Evolutionary conservation across 2,888 invertebrate species (phyloP).

Genomic region (Anorthoa munda): DNA sequence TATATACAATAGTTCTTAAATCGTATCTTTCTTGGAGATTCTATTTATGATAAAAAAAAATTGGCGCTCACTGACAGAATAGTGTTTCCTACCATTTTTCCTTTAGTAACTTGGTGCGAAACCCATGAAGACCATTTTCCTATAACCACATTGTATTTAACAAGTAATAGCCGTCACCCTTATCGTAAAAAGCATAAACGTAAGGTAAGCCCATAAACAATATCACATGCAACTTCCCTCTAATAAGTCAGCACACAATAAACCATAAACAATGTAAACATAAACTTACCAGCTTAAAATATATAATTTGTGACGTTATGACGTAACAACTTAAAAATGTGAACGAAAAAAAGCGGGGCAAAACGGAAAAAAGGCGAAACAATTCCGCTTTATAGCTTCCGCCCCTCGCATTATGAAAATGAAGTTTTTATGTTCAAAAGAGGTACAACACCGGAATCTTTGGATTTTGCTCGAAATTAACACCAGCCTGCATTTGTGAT

Average conservation of each 20-base stretch:
- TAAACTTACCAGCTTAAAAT: conserved; percentile 62
- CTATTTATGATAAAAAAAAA: too few species aligned
- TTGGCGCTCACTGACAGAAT: neutral
- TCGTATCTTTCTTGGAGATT: neutral
- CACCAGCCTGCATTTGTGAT: conserved; percentile 47
- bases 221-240: neutral
- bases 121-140: neutral
- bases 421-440: conserved; percentile 83
- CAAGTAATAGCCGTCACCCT: too few species aligned
- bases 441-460: conserved; percentile 69
- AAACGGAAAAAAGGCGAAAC: conserved; percentile 81
- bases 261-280: conserved; percentile 54
- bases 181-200: neutral
- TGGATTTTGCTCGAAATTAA: conserved; percentile 69
- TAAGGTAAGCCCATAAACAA: conserved; percentile 15
- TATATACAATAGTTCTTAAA: too few species aligned
- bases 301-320: conserved; percentile 55
- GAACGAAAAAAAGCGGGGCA: conserved; percentile 71
- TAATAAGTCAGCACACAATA: conserved; percentile 36
- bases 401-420: conserved; percentile 87
- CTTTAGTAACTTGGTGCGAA: neutral
- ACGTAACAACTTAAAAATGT: conserved; percentile 67
- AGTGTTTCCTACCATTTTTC: too few species aligned
- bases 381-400: conserved; percentile 87
- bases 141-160: neutral